Conservation (phyloP, 2,888 invertebrate species). For the Labia minor region DNA sequence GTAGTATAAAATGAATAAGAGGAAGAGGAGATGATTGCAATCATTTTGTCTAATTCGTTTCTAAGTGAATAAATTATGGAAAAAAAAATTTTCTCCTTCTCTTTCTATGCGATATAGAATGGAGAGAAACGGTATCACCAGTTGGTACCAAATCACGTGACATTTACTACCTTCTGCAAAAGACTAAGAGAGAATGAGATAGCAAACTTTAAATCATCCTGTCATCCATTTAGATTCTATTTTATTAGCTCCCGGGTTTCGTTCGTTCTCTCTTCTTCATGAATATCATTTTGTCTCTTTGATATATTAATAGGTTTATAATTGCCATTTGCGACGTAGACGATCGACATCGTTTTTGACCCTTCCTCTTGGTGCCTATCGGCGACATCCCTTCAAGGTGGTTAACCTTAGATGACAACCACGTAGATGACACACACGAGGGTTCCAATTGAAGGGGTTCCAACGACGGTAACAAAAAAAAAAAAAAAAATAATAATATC, state of each 20-base stretch:
- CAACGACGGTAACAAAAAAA: no score
- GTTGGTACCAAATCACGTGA: conserved; percentile 8
- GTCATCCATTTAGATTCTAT: not conserved
- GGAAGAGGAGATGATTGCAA: no score
- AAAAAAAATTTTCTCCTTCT: not conserved
- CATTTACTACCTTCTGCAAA: not conserved
- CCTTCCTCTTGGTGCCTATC: not conserved
- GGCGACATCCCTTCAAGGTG: not conserved
- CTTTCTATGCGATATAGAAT: not conserved
- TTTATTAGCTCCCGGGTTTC: not conserved
- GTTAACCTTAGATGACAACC: conserved; percentile 13
- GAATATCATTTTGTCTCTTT: conserved; percentile 13
- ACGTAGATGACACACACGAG: not conserved
- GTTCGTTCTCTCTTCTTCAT: not conserved
- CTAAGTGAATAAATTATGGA: not conserved
- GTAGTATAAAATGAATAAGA: no score
- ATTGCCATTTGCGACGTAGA: not conserved
- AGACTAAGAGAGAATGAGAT: not conserved
- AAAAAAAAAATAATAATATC: no score
- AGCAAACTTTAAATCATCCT: conserved; percentile 2
- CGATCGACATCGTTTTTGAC: not conserved
- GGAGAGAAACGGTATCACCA: conserved; percentile 1
- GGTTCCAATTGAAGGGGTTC: not conserved
- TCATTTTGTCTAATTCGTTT: no score
- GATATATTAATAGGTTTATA: conserved; percentile 13